Evolutionary conservation across 2,113 vertebrate species (phyloP).

Genomic region (Garra rufa): DNA sequence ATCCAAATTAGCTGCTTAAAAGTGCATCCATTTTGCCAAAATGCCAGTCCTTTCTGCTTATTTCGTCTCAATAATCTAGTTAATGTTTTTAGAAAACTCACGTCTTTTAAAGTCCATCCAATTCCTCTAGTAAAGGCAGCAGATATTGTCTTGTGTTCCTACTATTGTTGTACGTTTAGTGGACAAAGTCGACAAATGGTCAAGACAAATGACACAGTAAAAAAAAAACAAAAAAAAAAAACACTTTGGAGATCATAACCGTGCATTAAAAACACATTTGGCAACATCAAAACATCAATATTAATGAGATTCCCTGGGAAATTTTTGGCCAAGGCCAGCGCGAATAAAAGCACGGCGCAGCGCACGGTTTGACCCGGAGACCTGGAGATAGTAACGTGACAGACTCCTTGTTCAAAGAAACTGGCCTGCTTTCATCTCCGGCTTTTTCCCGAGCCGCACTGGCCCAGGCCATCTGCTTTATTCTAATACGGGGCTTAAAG

Average conservation of each 20-base stretch:
- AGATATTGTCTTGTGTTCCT: background rate
- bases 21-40: background rate
- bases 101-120: background rate
- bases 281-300: slow-evolving; percentile 74
- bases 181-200: background rate
- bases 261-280: slow-evolving; percentile 3
- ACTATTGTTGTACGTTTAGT: background rate
- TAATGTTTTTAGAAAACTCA: background rate
- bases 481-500: slow-evolving; percentile 72
- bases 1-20: background rate
- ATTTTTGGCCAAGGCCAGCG: slow-evolving; percentile 64
- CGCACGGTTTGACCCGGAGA: slow-evolving; percentile 76
- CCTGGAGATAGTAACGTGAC: slow-evolving; percentile 74
- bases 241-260: background rate
- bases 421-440: slow-evolving; percentile 76
- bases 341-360: slow-evolving; percentile 71
- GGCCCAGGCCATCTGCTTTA: slow-evolving; percentile 79
- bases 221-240: too few species aligned
- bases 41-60: background rate
- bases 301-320: slow-evolving; percentile 73
- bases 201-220: slow-evolving; percentile 1
- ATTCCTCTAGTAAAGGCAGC: background rate
- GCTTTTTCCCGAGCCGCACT: slow-evolving; percentile 70
- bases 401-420: slow-evolving; percentile 79
- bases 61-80: background rate